Evolutionary conservation across 2,888 invertebrate species (phyloP).

Genomic region (Syrphus vitripennis): DNA sequence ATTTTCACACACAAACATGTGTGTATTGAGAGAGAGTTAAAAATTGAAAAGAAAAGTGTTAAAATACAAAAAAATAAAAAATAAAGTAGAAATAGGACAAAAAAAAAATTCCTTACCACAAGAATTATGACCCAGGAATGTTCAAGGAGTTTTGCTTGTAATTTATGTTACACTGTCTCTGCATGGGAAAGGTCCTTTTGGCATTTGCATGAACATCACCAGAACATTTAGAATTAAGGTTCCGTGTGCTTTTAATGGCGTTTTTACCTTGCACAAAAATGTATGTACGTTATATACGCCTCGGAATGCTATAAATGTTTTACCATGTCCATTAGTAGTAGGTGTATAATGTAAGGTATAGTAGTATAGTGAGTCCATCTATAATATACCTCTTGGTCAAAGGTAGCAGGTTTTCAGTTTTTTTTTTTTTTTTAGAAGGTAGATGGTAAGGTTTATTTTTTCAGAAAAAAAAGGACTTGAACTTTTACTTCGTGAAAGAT

Average conservation of each 20-base stretch:
- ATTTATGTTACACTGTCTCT: constrained; percentile 23
- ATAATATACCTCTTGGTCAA: not conserved
- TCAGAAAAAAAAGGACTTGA: not conserved
- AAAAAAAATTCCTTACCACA: constrained; percentile 16
- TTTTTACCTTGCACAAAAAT: constrained; percentile 18
- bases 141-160: constrained; percentile 22
- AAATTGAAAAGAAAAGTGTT: constrained; percentile 13
- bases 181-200: constrained; percentile 24
- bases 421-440: not conserved
- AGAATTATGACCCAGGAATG: constrained; percentile 23
- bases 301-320: constrained; percentile 30
- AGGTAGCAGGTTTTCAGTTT: not conserved
- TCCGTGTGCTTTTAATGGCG: constrained; percentile 30
- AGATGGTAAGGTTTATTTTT: not conserved
- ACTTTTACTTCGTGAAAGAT: constrained; percentile 6
- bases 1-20: constrained; percentile 1
- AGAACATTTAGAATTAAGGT: constrained; percentile 26
- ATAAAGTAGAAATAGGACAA: not conserved
- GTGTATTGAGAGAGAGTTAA: not conserved
- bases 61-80: not conserved
- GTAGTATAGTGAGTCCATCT: not conserved
- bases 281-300: not conserved
- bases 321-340: constrained; percentile 22
- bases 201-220: constrained; percentile 31
- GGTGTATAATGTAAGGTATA: not conserved